Evolutionary conservation across 1,140 invertebrate species (phyloP).

Genomic region (Ceratina australensis): DNA sequence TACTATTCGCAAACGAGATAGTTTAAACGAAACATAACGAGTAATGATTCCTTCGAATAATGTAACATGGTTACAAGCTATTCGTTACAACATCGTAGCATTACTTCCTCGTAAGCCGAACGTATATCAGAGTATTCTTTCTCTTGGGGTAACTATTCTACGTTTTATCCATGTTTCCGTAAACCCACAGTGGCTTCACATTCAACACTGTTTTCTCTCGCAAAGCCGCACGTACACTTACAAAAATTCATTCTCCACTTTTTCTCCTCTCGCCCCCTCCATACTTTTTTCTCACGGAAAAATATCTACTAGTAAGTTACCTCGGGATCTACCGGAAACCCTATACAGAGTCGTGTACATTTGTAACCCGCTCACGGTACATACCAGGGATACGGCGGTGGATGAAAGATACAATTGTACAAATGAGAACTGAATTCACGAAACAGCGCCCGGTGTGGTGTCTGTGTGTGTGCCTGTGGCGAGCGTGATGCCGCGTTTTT

Average conservation of each 20-base stretch:
- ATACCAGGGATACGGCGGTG: background rate
- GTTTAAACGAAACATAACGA: constrained; percentile 8
- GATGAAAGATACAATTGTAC: constrained; percentile 32
- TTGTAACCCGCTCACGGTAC: constrained; percentile 9
- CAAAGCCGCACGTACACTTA: constrained; percentile 12
- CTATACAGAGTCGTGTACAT: background rate
- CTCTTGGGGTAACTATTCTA: constrained; percentile 10
- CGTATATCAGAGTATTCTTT: constrained; percentile 12
- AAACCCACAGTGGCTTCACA: background rate
- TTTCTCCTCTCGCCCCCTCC: background rate
- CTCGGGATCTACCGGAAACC: constrained; percentile 15
- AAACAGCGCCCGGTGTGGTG: constrained; percentile 1
- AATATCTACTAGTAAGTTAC: constrained; percentile 34
- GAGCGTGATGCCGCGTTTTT: background rate
- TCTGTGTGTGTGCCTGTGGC: too few relatives aligned
- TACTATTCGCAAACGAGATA: constrained; percentile 15
- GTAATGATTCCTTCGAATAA: background rate
- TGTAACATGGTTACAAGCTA: constrained; percentile 25
- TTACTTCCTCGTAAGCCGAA: constrained; percentile 16
- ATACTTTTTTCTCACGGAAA: background rate
- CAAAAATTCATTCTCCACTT: constrained; percentile 10
- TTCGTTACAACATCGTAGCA: constrained; percentile 20
- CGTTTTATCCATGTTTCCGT: constrained; percentile 12
- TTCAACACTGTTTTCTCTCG: background rate
- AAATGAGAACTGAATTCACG: constrained; percentile 29